Base-by-base conservation (phyloP, 2,113 vertebrate species). In the Mohoua ochrocephala region DNA sequence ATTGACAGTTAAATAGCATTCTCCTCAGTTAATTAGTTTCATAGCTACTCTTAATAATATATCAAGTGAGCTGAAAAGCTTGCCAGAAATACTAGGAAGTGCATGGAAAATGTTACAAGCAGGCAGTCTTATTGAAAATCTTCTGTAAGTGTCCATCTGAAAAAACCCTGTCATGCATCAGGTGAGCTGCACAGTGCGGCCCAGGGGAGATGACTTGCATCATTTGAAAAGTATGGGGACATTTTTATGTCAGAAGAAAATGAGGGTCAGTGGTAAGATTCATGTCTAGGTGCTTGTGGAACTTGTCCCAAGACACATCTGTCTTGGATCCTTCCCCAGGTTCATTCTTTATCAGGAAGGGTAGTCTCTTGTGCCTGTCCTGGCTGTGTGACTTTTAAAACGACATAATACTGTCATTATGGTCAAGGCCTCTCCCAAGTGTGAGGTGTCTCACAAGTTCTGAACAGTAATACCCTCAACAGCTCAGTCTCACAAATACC, bases 1-100 rank as follows among this genome's bases (percentile, higher is more conserved):
- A 96, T 92, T 93, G 93, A 95, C 95, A 94, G 92, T 93, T 92
- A 96, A 96, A 91, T 93, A 91, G 85, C 68, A 94, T 95, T 94
- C 65, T 94, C 96, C 80, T 89, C 88, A 92, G 92, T 87, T 97
- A 95, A 96, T 96, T 97, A 93, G 85, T 93, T 96, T 95, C 83
- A 93, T 95, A 84, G 96, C 92, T 91, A 45, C 88, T 78, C 84
- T 78, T 96, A 93, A 91, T 90, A 88, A 60, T 96, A 84, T 47
- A 93, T 88, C 90, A 96, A 94, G 56, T 41, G 60, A 94, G 69
- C 79, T 81, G 76, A 77, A 94, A 93, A 90, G 61, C 87, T 86
- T 0, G 0, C 64, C 82, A 94, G 80, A 63, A 87, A 63, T n/a
- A 59, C 63, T 80, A 37, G 68, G 47, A 78, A 91, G 78, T 15